These are phyloP conservation scores for Elmis aenea DNA, from an alignment of 2,888 invertebrate genomes.

Conservation along the genomic window DNA sequence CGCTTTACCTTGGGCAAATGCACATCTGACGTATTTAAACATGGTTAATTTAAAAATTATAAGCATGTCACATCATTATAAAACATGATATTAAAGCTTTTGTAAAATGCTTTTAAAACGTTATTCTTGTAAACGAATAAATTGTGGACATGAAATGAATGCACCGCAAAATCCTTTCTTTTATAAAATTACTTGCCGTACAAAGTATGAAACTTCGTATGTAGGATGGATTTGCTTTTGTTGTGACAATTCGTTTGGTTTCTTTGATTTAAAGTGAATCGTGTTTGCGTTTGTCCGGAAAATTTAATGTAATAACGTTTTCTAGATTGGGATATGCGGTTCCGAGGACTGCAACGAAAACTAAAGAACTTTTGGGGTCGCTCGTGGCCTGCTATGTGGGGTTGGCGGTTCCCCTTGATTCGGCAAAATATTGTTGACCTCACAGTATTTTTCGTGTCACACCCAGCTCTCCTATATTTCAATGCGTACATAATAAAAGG, in stretches of 20 bases:
- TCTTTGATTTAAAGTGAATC: slow-evolving; percentile 38
- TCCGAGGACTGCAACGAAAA: no score
- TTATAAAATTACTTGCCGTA: slow-evolving; percentile 31
- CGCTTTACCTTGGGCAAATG: slow-evolving; percentile 25
- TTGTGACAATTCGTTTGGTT: slow-evolving; percentile 39
- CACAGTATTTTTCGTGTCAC: no score
- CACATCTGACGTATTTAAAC: slow-evolving; percentile 28
- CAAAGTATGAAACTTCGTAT: slow-evolving; percentile 13
- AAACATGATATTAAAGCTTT: slow-evolving; percentile 37
- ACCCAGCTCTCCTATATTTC: no score
- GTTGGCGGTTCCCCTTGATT: no score
- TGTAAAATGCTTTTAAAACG: slow-evolving; percentile 30
- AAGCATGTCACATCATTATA: slow-evolving; percentile 39
- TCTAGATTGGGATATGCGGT: slow-evolving; percentile 38
- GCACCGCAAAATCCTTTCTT: slow-evolving; percentile 32
- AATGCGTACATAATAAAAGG: no score
- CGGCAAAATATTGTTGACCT: no score
- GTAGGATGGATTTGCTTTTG: slow-evolving; percentile 32
- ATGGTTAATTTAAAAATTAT: slow-evolving; percentile 42
- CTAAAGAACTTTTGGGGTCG: no score
- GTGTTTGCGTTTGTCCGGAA: slow-evolving; percentile 35
- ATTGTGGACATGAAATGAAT: slow-evolving; percentile 37
- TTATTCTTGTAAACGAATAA: slow-evolving; percentile 39
- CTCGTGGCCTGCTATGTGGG: no score
- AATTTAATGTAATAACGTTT: slow-evolving; percentile 36